Evolutionary conservation across 2,797 vertebrate genomes (phyloP).

Genomic region (Pseudotriccus pelzelni): DNA sequence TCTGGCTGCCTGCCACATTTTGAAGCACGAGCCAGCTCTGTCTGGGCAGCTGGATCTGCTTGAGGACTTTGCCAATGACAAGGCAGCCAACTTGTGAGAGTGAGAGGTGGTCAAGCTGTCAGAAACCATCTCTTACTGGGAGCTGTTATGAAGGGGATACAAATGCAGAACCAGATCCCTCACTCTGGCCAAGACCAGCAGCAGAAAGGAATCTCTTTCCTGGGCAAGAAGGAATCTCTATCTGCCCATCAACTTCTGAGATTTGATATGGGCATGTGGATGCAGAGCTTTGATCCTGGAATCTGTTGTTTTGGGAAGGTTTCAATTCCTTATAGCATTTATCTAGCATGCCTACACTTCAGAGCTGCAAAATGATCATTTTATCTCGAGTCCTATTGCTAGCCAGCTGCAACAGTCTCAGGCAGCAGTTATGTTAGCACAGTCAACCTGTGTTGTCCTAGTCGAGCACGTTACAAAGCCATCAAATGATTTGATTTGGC

Average conservation of each 20-base stretch:
- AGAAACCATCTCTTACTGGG: neutral
- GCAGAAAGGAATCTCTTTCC: neutral
- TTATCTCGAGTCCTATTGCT: neutral
- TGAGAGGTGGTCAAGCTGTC: conserved; percentile 32
- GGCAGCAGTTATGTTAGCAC: neutral
- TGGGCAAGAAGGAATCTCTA: neutral
- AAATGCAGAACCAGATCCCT: neutral
- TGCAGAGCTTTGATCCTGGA: neutral
- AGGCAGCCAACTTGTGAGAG: conserved; percentile 34
- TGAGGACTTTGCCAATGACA: conserved; percentile 24
- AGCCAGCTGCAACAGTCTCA: neutral
- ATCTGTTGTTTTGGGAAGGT: neutral
- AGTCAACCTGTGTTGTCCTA: neutral
- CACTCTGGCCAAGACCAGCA: neutral
- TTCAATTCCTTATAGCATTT: neutral
- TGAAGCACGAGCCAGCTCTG: neutral
- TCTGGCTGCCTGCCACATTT: conserved; percentile 37
- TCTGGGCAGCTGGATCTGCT: conserved; percentile 57
- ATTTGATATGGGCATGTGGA: neutral
- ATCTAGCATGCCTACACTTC: neutral
- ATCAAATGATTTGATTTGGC: neutral
- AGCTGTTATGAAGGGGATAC: neutral
- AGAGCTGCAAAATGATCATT: neutral
- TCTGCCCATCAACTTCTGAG: neutral
- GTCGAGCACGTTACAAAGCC: neutral